phyloP scores from a whole-genome alignment of 2,888 invertebrate species.

The Dinocampus coccinellae region DNA sequence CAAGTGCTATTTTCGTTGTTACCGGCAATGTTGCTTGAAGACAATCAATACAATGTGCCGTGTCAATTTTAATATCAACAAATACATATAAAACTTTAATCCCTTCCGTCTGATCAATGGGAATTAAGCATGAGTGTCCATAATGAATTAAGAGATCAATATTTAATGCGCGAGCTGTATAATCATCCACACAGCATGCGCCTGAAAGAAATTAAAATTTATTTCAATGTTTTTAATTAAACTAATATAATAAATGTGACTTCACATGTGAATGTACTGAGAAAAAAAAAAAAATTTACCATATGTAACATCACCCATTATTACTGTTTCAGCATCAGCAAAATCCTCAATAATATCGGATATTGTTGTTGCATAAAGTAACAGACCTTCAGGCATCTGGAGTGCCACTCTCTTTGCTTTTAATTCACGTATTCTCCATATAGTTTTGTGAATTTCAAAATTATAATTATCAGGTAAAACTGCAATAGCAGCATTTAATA shows the following conservation, averaged over 20 bases:
- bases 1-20: constrained; percentile 82
- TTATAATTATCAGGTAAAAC: constrained; percentile 94
- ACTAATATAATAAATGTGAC: too few species aligned
- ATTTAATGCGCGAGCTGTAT: constrained; percentile 89
- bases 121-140: constrained; percentile 96
- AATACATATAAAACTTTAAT: constrained; percentile 97
- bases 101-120: constrained; percentile 85
- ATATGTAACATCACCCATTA: constrained; percentile 99
- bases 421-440: constrained; percentile 93
- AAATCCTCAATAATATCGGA: constrained; percentile 93
- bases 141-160: constrained; percentile 95
- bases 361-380: constrained; percentile 93
- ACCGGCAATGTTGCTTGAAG: constrained; percentile 80
- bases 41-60: constrained; percentile 92
- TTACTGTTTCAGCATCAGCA: constrained; percentile 90
- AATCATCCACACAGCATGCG: constrained; percentile 98
- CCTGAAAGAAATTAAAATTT: constrained; percentile 67
- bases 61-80: constrained; percentile 97
- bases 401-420: constrained; percentile 90
- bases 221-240: background rate
- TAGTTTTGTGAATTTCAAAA: constrained; percentile 97
- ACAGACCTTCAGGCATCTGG: constrained; percentile 96
- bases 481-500: constrained; percentile 80
- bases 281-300: constrained; percentile 66
- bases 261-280: too few species aligned